Evolutionary conservation across 2,888 invertebrate genomes (phyloP).

Genomic region (Elysia crispata): DNA sequence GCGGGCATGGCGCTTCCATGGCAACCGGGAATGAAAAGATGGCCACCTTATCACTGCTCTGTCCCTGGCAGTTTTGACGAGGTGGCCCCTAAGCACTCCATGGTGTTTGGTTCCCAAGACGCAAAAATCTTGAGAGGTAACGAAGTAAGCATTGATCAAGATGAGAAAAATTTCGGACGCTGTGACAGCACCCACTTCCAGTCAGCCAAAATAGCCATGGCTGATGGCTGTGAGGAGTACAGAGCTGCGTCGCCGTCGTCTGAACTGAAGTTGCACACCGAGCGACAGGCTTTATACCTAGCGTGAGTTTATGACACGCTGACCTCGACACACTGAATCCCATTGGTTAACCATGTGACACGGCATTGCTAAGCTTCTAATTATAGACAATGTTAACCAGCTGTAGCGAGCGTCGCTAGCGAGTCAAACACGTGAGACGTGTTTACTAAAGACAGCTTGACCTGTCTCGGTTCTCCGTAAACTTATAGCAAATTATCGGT

Average conservation of each 20-base stretch:
- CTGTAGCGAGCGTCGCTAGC: too few species aligned
- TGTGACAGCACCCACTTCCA: constrained; percentile 55
- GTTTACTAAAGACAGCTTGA: too few species aligned
- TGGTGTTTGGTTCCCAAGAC: constrained; percentile 41
- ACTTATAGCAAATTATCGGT: too few species aligned
- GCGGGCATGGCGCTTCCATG: constrained; percentile 39
- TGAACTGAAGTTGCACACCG: neutral
- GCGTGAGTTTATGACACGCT: too few species aligned
- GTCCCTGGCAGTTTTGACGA: constrained; percentile 17
- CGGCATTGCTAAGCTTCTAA: too few species aligned
- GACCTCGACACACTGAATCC: too few species aligned
- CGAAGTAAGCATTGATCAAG: constrained; percentile 51
- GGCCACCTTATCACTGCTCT: constrained; percentile 17
- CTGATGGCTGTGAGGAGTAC: constrained; percentile 6
- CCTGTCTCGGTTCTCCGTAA: too few species aligned
- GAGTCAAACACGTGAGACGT: too few species aligned
- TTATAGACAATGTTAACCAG: too few species aligned
- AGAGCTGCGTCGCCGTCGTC: neutral
- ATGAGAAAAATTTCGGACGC: constrained; percentile 4
- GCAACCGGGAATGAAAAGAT: constrained; percentile 50
- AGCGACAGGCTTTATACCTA: neutral
- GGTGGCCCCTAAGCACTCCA: constrained; percentile 41
- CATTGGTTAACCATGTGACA: too few species aligned
- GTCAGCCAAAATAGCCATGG: constrained; percentile 35
- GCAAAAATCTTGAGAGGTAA: constrained; percentile 50